Evolutionary conservation across 2,113 vertebrate genomes (phyloP), one percentile per base, ranked within the genome.

Genomic region (Carollia perspicillata): DNA sequence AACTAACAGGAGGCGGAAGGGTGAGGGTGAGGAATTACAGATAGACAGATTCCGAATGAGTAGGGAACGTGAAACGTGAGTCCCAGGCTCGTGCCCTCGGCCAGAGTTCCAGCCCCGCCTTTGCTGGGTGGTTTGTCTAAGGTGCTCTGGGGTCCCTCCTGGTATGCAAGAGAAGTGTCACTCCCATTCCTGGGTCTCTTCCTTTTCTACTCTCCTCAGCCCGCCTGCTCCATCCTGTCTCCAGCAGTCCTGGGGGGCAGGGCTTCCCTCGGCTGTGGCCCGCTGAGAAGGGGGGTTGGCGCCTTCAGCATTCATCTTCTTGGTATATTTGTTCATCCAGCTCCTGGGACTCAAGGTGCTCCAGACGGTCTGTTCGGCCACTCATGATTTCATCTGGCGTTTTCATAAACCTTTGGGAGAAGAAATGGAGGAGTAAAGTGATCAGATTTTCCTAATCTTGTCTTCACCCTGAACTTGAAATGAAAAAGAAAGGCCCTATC

Each of bases 371-470:
- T 18, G 99, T 99, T 97, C 99, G 99, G 66, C 99, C 99, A 55
- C 99, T 99, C 99, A 99, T 99, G 53, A 99, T 99, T 98, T 99
- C 99, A 1, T 99, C 99, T 0, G 99, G 99, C 58, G 99, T 99
- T 97, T 99, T 99, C 99, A 99, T 99, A 97, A 99, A 99, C 98
- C 99, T 99, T 98, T 35, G 94, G 75, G 87, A 94, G 75, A 85
- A 63, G 72, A 91, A 69, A 95, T 14, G 30, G 83, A 51, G 49
- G 53, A 13, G 40, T 42, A 9, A 65, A 91, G 78, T 58, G 33
- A 55, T 74, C 47, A 66, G 14, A 26, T 9, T 75, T 42, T n/a
- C 72, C n/a, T 86, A 18, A 51, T 77, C 26, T 23, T 11, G 53
- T 33, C 63, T 74, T 28, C 3, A 58, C 13, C 17, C 17, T 20